These are phyloP conservation scores for Poicephalus gulielmi DNA, from an alignment of 2,113 vertebrate species.

Conservation along the genomic window DNA sequence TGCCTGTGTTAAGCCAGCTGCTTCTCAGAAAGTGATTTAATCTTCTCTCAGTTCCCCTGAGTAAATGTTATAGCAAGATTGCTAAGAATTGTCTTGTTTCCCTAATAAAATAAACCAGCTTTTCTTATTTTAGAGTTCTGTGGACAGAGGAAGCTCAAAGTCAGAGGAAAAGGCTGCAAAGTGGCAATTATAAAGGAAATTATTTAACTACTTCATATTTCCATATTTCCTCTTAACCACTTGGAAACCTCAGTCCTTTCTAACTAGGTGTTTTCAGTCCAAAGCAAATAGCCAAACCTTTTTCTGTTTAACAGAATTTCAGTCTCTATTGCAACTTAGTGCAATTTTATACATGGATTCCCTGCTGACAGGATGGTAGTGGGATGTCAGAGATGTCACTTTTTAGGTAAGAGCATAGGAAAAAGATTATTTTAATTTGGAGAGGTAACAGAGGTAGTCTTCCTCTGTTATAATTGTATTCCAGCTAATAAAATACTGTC, in stretches of 20 bases:
- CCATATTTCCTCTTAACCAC: neutral
- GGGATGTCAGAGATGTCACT: neutral
- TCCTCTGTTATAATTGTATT: neutral
- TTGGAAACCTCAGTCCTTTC: neutral
- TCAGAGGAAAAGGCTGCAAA: neutral
- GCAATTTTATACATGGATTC: neutral
- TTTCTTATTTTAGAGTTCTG: neutral
- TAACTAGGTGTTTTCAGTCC: neutral
- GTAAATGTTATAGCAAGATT: neutral
- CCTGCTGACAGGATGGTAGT: neutral
- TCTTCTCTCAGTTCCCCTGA: neutral
- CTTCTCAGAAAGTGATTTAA: neutral
- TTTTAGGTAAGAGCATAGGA: neutral
- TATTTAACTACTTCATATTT: neutral
- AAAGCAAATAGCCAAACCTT: neutral
- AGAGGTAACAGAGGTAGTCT: neutral
- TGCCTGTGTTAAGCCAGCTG: neutral
- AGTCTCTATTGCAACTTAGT: neutral
- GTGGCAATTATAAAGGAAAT: neutral
- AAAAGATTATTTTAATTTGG: neutral
- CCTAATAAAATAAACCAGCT: neutral
- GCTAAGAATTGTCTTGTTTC: neutral
- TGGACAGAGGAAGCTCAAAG: neutral
- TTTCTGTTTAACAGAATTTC: neutral
- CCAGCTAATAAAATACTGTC: neutral